These are phyloP conservation scores for Atrichornis clamosus DNA, from an alignment of 2,113 vertebrate genomes.

Conservation along the genomic window DNA sequence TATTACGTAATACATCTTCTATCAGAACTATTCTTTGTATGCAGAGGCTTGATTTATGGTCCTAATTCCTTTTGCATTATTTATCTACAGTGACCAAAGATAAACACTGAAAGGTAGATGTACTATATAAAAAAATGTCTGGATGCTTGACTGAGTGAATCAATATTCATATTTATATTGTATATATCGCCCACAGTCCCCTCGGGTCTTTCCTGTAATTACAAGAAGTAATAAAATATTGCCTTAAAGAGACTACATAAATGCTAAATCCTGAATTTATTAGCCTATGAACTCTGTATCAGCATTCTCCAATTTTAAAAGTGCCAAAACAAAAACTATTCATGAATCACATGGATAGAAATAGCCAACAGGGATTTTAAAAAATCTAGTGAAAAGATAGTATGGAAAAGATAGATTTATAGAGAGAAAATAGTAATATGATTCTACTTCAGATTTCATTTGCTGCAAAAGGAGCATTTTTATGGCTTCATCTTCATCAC, in stretches of 20 bases:
- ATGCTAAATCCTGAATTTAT: constrained; percentile 20
- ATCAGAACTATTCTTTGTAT: background rate
- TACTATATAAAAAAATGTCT: background rate
- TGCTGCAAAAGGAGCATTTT: background rate
- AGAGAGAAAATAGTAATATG: background rate
- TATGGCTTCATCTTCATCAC: background rate
- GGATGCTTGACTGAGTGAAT: background rate
- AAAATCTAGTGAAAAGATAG: background rate
- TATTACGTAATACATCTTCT: background rate
- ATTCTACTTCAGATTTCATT: background rate
- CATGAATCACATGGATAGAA: background rate
- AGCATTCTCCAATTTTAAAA: background rate
- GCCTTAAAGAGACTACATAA: constrained; percentile 4
- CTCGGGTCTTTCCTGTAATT: background rate
- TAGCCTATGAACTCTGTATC: background rate
- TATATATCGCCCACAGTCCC: background rate
- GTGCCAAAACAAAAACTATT: background rate
- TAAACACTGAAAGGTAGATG: background rate
- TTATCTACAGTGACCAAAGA: constrained; percentile 4
- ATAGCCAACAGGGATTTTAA: background rate
- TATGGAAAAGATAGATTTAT: background rate
- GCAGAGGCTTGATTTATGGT: background rate
- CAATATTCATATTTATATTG: background rate
- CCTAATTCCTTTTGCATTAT: background rate
- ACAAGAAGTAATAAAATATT: background rate